Conservation (phyloP, 2,888 invertebrate genomes). For the Platycnemis pennipes region DNA sequence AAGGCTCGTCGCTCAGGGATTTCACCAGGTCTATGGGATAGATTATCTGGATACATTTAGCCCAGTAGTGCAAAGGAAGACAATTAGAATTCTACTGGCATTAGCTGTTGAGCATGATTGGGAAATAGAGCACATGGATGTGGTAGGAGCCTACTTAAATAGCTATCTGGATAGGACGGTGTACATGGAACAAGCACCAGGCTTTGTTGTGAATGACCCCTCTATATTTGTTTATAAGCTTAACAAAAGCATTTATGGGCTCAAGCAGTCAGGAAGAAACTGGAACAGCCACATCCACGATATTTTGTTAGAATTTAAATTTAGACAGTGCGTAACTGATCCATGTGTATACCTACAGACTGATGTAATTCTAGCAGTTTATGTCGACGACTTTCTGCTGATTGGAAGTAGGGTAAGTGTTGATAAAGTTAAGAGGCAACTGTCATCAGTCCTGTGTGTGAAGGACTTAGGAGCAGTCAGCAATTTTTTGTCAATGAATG, state of each 20-base stretch:
- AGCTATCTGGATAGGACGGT: background rate
- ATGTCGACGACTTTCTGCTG: conserved; percentile 55
- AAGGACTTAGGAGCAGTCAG: conserved; percentile 7
- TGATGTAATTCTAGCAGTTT: conserved; percentile 57
- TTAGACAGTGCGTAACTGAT: conserved; percentile 62
- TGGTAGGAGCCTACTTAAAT: background rate
- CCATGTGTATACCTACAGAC: conserved; percentile 47
- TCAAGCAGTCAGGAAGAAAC: conserved; percentile 45
- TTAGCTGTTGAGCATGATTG: background rate
- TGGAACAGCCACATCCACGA: conserved; percentile 47
- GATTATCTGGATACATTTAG: too few relatives aligned
- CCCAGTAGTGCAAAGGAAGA: too few relatives aligned
- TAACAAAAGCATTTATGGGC: background rate
- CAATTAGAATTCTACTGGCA: too few relatives aligned
- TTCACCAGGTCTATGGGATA: conserved; percentile 13
- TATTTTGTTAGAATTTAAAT: conserved; percentile 49
- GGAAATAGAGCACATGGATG: conserved; percentile 17
- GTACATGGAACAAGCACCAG: conserved; percentile 24
- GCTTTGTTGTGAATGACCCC: background rate
- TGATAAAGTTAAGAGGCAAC: too few relatives aligned
- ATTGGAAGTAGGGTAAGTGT: background rate
- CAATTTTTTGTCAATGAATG: too few relatives aligned
- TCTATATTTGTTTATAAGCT: background rate
- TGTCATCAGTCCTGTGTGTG: too few relatives aligned
- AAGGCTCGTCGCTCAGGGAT: conserved; percentile 69